Evolutionary conservation across 1,140 invertebrate species (phyloP).

Genomic region (Ceratina japonica): DNA sequence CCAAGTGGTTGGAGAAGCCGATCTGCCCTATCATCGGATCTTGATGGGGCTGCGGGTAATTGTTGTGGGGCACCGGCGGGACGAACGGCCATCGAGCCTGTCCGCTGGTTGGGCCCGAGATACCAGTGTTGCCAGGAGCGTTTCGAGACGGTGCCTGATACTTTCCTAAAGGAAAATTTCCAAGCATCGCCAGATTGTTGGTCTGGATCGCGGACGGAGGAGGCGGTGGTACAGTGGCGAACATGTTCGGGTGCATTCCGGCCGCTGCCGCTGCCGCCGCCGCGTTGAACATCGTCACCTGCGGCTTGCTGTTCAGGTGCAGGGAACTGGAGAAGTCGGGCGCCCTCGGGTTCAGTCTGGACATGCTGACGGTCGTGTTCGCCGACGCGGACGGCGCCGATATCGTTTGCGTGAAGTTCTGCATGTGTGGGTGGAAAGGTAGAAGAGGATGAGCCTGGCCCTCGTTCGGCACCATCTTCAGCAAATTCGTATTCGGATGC

Average conservation of each 20-base stretch:
- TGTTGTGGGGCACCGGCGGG: conserved; percentile 66
- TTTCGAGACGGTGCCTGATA: conserved; percentile 68
- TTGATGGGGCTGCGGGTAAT: conserved; percentile 70
- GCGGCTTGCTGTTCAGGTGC: conserved; percentile 77
- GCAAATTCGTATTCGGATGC: conserved; percentile 73
- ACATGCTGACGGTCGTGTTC: conserved; percentile 82
- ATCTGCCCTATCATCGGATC: conserved; percentile 74
- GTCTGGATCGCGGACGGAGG: conserved; percentile 79
- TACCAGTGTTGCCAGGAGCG: conserved; percentile 50
- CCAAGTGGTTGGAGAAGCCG: conserved; percentile 73
- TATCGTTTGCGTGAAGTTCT: conserved; percentile 76
- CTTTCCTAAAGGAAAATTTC: conserved; percentile 73
- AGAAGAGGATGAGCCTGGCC: conserved; percentile 69
- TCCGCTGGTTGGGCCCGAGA: conserved; percentile 66
- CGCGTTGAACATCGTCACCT: conserved; percentile 77
- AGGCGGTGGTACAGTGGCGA: conserved; percentile 72
- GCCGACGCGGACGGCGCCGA: conserved; percentile 70
- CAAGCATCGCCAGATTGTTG: conserved; percentile 70
- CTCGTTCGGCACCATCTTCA: conserved; percentile 77
- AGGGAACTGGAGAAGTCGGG: conserved; percentile 87
- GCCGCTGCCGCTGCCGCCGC: conserved; percentile 46
- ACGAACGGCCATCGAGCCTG: conserved; percentile 74
- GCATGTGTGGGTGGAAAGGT: conserved; percentile 75
- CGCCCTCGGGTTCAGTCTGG: conserved; percentile 91
- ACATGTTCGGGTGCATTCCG: conserved; percentile 74